Conservation (phyloP, 2,113 vertebrate species). For the Neodontobutis hainanensis region DNA sequence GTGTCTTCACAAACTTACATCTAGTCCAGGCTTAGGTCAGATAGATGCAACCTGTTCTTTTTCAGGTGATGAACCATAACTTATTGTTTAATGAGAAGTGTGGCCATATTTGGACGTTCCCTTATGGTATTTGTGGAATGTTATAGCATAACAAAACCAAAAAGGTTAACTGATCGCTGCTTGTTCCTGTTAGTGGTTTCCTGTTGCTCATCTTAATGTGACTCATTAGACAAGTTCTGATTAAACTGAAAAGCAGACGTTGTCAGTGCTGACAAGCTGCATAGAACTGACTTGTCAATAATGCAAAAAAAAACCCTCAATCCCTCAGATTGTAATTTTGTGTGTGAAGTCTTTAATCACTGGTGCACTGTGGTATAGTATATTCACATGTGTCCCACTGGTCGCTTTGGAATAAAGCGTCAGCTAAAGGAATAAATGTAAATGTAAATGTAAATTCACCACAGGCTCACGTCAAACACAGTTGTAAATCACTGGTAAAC, state of each 20-base stretch:
- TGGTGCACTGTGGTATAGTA: slow-evolving; percentile 15
- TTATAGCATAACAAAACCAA: slow-evolving; percentile 23
- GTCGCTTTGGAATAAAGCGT: no score
- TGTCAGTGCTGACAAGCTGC: neutral
- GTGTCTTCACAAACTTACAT: neutral
- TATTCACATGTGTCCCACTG: slow-evolving; percentile 27
- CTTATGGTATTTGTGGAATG: slow-evolving; percentile 47
- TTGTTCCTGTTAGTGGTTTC: neutral
- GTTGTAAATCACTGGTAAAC: no score
- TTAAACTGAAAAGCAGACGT: slow-evolving; percentile 20
- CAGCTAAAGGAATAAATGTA: no score
- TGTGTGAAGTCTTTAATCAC: slow-evolving; percentile 22
- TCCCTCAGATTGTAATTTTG: slow-evolving; percentile 10
- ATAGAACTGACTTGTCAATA: neutral
- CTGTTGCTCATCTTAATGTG: neutral
- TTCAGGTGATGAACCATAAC: neutral
- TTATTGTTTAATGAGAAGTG: slow-evolving; percentile 6
- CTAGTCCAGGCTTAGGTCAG: no score
- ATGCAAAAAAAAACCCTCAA: neutral
- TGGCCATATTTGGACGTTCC: slow-evolving; percentile 25
- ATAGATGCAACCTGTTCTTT: neutral
- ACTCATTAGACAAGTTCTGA: neutral
- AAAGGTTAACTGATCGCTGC: slow-evolving; percentile 4
- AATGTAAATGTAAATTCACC: no score
- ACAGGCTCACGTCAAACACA: slow-evolving; percentile 17